These are phyloP conservation scores for Helicolenus hilgendorfi DNA, from an alignment of 2,797 vertebrate genomes.

Conservation along the genomic window DNA sequence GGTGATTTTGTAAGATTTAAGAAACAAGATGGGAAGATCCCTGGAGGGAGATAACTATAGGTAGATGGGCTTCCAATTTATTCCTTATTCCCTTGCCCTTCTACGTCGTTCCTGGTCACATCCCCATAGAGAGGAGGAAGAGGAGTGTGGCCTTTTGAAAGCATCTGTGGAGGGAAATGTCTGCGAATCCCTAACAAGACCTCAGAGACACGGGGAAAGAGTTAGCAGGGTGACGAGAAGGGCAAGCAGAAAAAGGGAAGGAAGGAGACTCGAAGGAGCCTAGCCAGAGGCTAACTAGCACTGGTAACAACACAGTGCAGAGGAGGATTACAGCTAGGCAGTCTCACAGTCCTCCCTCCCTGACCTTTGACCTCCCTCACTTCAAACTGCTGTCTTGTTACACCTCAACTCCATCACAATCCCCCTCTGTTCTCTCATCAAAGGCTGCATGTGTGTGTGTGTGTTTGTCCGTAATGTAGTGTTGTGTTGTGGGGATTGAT, in stretches of 20 bases:
- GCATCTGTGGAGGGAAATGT: conserved; percentile 12
- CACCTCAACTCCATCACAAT: neutral
- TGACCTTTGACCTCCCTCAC: conserved; percentile 50
- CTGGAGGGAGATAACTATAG: neutral
- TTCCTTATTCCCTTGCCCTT: neutral
- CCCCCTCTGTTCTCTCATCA: conserved; percentile 32
- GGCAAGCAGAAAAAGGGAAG: neutral
- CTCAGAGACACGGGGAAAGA: conserved; percentile 50
- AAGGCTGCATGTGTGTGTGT: neutral
- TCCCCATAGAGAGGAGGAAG: neutral
- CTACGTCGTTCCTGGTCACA: neutral
- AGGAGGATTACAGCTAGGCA: conserved; percentile 57
- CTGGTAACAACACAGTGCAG: neutral
- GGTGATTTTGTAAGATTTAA: conserved; percentile 40
- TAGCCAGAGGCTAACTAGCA: conserved; percentile 24
- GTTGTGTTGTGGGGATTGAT: conserved; percentile 12
- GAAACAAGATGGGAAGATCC: conserved; percentile 7
- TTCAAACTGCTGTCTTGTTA: conserved; percentile 15
- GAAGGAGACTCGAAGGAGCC: neutral
- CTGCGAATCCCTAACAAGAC: conserved; percentile 69
- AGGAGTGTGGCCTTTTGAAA: conserved; percentile 14
- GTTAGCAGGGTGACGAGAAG: conserved; percentile 16
- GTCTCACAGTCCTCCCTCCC: conserved; percentile 1
- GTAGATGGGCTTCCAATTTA: neutral
- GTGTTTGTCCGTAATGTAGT: neutral